Evolutionary conservation across 2,888 invertebrate genomes (phyloP), one percentile per base, ranked within the genome.

Genomic region (Liopterus haemorrhoidalis): DNA sequence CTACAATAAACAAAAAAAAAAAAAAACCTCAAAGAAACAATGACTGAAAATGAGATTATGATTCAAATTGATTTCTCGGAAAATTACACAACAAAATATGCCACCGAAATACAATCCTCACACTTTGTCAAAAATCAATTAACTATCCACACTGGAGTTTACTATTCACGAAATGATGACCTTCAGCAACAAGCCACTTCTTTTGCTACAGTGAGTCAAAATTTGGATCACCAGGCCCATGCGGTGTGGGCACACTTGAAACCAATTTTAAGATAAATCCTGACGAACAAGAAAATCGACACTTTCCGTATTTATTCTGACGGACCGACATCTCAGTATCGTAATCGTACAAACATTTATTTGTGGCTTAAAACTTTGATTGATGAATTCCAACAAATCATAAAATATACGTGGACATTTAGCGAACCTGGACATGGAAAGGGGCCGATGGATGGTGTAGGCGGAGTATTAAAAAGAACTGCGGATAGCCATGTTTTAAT

Each of bases 171-270:
- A 45, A 52, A 47, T 5, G 41, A 8, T 38, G 19, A 48, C 39
- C 30, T 14, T 41, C 15, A 31, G 30, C 47, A 51, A 36, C 4
- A 53, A 48, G 32, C 49, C 2, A 50, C n/a, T 9, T 50, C 49
- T 25, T 53, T 53, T 50, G 51, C 52, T 24, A 51, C 54, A 19
- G 51, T 51, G 11, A 52, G 52, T 47, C 42, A 54, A 42, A 53
- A 54, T 48, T 49, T 51, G 18, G 51, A 52, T 30, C 50, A 53
- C 22, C 52, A 52, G 28, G 52, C 51, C 3, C 52, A 54, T 54
- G 50, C 54, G 12, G 43, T 52, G 43, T 54, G 52, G 50, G 49
- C 33, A 37, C 52, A 54, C 41, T 41, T 54, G 54, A 52, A 54
- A 51, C 48, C 51, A 35, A 46, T 49, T 6, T 21, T 52, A 46